Evolutionary conservation across 2,113 vertebrate genomes (phyloP).

Genomic region (Ramphastos sulfuratus): DNA sequence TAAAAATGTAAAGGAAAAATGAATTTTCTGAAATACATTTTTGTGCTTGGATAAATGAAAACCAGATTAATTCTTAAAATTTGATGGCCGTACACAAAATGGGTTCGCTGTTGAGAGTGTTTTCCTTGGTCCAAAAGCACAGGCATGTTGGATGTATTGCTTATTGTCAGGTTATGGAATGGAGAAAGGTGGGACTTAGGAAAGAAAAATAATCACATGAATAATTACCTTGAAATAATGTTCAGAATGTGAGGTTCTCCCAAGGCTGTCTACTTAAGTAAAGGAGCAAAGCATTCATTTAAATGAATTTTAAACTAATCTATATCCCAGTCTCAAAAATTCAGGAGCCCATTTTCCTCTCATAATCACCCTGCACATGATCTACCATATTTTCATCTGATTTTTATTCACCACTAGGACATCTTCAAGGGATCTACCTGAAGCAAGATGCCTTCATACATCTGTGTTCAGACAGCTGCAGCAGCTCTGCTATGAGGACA

Average conservation of each 20-base stretch:
- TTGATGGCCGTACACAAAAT: neutral
- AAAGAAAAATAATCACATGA: constrained; percentile 38
- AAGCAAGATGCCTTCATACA: neutral
- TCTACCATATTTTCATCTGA: neutral
- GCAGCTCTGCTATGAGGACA: too few species aligned
- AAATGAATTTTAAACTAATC: neutral
- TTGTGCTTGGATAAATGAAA: constrained; percentile 13
- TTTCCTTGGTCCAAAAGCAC: neutral
- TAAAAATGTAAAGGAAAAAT: constrained; percentile 12
- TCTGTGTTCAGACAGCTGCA: neutral
- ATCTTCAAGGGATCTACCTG: neutral
- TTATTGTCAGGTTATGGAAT: neutral
- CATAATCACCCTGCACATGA: accelerated
- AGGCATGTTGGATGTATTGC: neutral
- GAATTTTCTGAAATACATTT: constrained; percentile 24
- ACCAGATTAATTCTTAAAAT: constrained; percentile 32
- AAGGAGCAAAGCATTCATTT: neutral
- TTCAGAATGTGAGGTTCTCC: neutral
- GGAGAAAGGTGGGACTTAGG: neutral
- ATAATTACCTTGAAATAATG: constrained; percentile 32
- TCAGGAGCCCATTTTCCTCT: neutral
- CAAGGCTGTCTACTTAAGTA: neutral
- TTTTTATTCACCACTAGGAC: neutral
- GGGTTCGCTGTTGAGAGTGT: neutral
- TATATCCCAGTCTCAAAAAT: neutral